Conservation (phyloP, 2,797 vertebrate species). For the Pelobates cultripes region DNA sequence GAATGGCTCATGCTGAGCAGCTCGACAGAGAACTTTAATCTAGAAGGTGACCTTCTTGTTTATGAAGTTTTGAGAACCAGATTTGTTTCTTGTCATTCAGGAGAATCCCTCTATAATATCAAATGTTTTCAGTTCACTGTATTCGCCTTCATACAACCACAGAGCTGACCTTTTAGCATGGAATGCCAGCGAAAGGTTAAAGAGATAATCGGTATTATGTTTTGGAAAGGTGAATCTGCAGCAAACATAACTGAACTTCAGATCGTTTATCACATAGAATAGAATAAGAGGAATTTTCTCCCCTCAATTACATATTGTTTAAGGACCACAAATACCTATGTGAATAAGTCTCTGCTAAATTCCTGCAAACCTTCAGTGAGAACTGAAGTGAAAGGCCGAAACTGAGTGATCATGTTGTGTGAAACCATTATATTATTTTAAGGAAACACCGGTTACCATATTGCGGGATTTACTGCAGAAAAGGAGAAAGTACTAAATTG, state of each 20-base stretch:
- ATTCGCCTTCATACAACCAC: conserved; percentile 23
- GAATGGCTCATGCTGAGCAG: conserved; percentile 4
- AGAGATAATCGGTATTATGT: conserved; percentile 24
- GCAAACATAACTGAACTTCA: conserved; percentile 7
- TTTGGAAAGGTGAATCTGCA: conserved; percentile 31
- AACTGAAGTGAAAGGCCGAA: too few relatives aligned
- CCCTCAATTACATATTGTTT: not conserved
- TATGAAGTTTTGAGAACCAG: not conserved
- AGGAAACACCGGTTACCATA: too few relatives aligned
- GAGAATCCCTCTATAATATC: conserved; percentile 22
- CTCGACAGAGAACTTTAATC: conserved; percentile 20
- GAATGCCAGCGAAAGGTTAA: conserved; percentile 47
- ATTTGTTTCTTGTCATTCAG: conserved; percentile 2
- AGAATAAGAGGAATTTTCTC: not conserved
- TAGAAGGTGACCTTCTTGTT: conserved; percentile 43
- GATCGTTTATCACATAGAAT: conserved; percentile 9
- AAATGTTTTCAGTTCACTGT: conserved; percentile 12
- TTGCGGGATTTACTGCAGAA: too few relatives aligned
- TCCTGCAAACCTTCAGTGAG: too few relatives aligned
- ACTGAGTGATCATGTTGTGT: too few relatives aligned
- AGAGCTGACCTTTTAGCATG: conserved; percentile 38
- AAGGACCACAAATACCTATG: not conserved
- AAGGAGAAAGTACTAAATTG: too few relatives aligned
- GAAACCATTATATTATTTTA: too few relatives aligned
- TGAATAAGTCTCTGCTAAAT: too few relatives aligned